Evolutionary conservation across 2,113 vertebrate species (phyloP).

Genomic region (Brachyistius frenatus): DNA sequence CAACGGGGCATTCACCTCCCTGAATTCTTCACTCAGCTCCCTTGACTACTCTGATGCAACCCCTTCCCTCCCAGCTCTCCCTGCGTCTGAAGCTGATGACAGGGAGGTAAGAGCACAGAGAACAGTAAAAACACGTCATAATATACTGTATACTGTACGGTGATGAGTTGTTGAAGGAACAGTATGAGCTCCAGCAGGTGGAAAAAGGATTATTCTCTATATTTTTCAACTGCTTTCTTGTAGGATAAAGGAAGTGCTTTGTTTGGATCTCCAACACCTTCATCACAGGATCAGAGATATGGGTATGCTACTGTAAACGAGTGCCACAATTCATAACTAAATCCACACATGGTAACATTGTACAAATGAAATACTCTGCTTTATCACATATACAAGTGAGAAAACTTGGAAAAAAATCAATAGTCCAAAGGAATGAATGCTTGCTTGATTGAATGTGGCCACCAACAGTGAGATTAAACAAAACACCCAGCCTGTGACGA

Average conservation of each 20-base stretch:
- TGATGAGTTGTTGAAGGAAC: not conserved
- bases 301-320: constrained; percentile 59
- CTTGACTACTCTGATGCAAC: constrained; percentile 69
- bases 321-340: not conserved
- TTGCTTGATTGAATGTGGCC: constrained; percentile 8
- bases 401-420: not conserved
- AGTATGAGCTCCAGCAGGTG: not conserved
- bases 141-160: not conserved
- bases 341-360: not conserved
- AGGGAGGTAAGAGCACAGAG: constrained; percentile 67
- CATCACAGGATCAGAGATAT: constrained; percentile 68
- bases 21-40: constrained; percentile 74
- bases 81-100: constrained; percentile 32
- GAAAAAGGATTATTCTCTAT: constrained; percentile 9
- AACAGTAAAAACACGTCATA: not conserved
- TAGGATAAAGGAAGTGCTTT: constrained; percentile 70
- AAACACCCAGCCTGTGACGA: constrained; percentile 1
- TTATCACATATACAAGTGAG: not conserved
- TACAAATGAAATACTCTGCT: not conserved
- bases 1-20: constrained; percentile 61
- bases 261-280: constrained; percentile 48
- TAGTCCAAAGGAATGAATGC: not conserved
- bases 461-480: constrained; percentile 31
- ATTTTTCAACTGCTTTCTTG: constrained; percentile 52
- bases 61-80: constrained; percentile 52